phyloP scores from a whole-genome alignment of 1,140 invertebrate species.

The Druon quercuslanigerum region DNA sequence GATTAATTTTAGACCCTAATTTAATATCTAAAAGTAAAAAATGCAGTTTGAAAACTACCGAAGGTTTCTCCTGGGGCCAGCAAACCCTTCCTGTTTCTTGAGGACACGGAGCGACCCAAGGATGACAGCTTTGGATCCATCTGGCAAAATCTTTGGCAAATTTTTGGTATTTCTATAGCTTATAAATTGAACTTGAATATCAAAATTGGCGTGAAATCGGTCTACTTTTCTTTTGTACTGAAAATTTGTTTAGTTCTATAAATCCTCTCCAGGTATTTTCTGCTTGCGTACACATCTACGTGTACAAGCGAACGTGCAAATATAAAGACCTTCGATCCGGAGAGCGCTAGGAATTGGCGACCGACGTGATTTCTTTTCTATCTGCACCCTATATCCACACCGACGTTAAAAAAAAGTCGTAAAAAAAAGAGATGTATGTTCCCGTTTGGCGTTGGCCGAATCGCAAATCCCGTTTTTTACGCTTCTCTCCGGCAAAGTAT shows the following conservation, averaged over 20 bases:
- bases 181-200: neutral
- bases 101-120: too few relatives aligned
- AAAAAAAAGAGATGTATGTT: conserved; percentile 1
- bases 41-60: too few relatives aligned
- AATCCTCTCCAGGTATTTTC: neutral
- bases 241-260: conserved; percentile 26
- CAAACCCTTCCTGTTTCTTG: too few relatives aligned
- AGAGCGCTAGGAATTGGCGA: conserved; percentile 18
- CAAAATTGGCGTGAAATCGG: neutral
- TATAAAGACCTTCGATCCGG: conserved; percentile 15
- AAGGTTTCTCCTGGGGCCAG: too few relatives aligned
- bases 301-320: conserved; percentile 17
- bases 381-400: conserved; percentile 18
- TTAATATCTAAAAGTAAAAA: too few relatives aligned
- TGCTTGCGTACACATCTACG: conserved; percentile 12
- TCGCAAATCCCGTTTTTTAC: conserved; percentile 39
- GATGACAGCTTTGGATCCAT: too few relatives aligned
- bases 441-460: conserved; percentile 33
- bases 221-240: neutral
- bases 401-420: conserved; percentile 2
- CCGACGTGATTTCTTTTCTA: conserved; percentile 30
- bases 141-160: too few relatives aligned
- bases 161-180: neutral
- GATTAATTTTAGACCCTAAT: too few relatives aligned
- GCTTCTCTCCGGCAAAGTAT: conserved; percentile 41